phyloP scores from a whole-genome alignment of 2,113 vertebrate species.

The Cynoglossus semilaevis region DNA sequence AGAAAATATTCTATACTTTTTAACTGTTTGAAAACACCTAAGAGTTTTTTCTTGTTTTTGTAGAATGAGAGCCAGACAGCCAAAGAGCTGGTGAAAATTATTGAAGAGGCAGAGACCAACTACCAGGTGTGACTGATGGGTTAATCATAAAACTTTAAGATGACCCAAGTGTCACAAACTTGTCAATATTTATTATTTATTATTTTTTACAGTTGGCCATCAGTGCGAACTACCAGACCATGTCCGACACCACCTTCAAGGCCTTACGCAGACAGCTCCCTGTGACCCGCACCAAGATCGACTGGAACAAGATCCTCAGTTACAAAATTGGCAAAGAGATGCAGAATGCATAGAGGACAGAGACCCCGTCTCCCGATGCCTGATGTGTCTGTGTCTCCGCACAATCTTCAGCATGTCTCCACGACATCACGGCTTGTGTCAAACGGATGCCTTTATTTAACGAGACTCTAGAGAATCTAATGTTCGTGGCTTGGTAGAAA shows the following conservation, averaged over 20 bases:
- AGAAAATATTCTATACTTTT: not conserved
- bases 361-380: conserved; percentile 19
- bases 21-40: conserved; percentile 1
- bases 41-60: conserved; percentile 10
- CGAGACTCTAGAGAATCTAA: conserved; percentile 2
- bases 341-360: conserved; percentile 82
- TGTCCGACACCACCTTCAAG: conserved; percentile 98
- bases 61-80: conserved; percentile 91
- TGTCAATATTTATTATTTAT: not conserved
- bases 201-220: conserved; percentile 82
- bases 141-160: too few relatives aligned
- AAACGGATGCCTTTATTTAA: conserved; percentile 37
- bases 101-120: conserved; percentile 91
- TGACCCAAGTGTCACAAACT: too few relatives aligned
- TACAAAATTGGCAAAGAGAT: conserved; percentile 99
- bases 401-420: conserved; percentile 27
- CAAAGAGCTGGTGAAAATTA: conserved; percentile 93
- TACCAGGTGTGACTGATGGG: conserved; percentile 85
- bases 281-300: conserved; percentile 96
- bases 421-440: conserved; percentile 20
- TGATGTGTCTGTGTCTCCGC: conserved; percentile 57
- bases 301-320: conserved; percentile 99
- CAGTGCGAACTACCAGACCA: conserved; percentile 94
- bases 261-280: conserved; percentile 94
- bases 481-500: too few relatives aligned